Base-by-base conservation (phyloP, 2,888 invertebrate genomes). In the Homarus gammarus region DNA sequence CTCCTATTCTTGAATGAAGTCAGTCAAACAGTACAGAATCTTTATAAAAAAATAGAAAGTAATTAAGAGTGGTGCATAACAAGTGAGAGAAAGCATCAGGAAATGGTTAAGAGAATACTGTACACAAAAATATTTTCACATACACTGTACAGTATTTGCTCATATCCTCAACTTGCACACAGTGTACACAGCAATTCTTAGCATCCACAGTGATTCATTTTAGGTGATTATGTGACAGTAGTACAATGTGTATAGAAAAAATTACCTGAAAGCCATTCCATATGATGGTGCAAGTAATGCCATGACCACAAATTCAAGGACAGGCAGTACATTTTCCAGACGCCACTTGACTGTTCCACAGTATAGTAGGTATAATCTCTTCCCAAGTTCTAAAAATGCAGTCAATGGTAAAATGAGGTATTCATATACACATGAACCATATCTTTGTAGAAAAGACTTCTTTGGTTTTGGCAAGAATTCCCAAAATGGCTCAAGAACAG, bases 381-480 rank as follows among this genome's bases (percentile, higher is more conserved):
- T 78, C 3, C 92, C 15, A 27, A 92, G 87, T 10, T 90, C 91
- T 0, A 84, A 15, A 36, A 91, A 89, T 87, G 92, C 92, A 44
- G 84, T 84, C 12, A 94, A 1, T 0, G 94, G 92, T 68, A 95
- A 95, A 33, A 95, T 93, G 0, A 94, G 64, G 64, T 90, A 83
- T 31, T 94, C 94, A 92, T 95, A 95, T 0, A 96, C 87, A 93
- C 95, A 94, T 33, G 95, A 94, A 0, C 95, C 93, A 92, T 95
- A 95, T 91, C 95, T 94, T 81, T 94, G 94, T 2, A 95, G 72
- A 1, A 94, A 91, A 33, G 95, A 94, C 93, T 96, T 96, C 22
- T 88, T 49, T 10, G 81, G 72, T 15, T 92, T 92, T 0, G 97
- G 96, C 82, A 96, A 93, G 94, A 95, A 97, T 77, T 95, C 95